Base-by-base conservation (phyloP, 2,888 invertebrate species). In the Ditula angustiorana region DNA sequence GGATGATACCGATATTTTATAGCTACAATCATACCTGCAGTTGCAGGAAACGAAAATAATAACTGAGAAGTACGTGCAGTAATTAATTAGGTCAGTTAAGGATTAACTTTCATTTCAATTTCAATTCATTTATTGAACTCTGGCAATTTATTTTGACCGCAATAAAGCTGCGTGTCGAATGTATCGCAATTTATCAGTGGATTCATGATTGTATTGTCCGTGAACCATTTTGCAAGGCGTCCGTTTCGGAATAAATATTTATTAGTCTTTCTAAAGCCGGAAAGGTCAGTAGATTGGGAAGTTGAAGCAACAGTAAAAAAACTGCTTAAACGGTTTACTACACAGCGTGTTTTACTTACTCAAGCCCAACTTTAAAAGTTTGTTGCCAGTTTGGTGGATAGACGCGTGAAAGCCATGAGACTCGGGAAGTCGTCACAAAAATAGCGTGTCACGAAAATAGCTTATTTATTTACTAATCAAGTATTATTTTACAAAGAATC, bases 161-260 rank as follows among this genome's bases (percentile, higher is more conserved):
- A 59, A 64, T 53, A 16, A 13, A 52, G 30, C 58, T 35, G 35
- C 53, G 26, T 47, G 52, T 28, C 58, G 58, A 58, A 56, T 52
- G 57, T 59, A 62, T 46, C 49, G 63, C 63, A 60, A 62, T 62
- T 59, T 61, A 67, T 70, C 60, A 61, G 66, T 41, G 35, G 28
- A 64, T 67, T n/a, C 60, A 55, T 71, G 66, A 69, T 13, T 28
- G 21, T 65, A 49, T 52, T 56, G 67, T 63, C 61, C 69, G 33
- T 70, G 66, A 68, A 67, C 63, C 37, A 64, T 64, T 64, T 58
- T 46, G 23, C 58, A 35, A 64, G 50, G 35, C 37, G 35, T 28
- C 53, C 23, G 57, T 58, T 46, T 23, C 44, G 41, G 41, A 30
- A 35, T 33, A 50, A 47, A 26, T 44, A 61, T 53, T 53, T 46